A percentile compares a stretch with the other conserved stretches of the same genome.
Conservation (phyloP, 2,888 invertebrate species). For the Troides helena region DNA sequence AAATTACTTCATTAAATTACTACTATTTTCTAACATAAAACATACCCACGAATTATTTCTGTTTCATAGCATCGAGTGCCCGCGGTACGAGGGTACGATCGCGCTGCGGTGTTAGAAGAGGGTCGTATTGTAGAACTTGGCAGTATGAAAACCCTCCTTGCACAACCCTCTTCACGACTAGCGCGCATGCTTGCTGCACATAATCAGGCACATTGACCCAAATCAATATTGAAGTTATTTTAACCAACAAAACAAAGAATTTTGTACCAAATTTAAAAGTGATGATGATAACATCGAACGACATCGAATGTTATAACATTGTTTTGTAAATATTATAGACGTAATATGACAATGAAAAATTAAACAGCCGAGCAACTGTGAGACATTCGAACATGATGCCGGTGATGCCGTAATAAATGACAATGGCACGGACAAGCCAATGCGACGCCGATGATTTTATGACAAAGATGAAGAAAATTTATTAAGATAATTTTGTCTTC, state of each 20-base stretch:
- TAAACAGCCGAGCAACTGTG: background rate
- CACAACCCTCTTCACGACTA: conserved; percentile 79
- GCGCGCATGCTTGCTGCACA: conserved; percentile 77
- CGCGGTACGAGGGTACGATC: conserved; percentile 85
- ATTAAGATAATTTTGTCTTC: no score
- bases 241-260: background rate
- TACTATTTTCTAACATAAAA: background rate
- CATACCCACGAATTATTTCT: background rate
- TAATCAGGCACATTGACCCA: conserved; percentile 39
- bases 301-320: background rate
- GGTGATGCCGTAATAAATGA: background rate
- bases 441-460: background rate
- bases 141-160: conserved; percentile 78
- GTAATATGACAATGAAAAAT: background rate
- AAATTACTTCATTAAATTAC: background rate
- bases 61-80: conserved; percentile 83
- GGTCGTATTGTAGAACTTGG: conserved; percentile 85
- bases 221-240: no score
- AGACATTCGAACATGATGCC: background rate
- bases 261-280: background rate
- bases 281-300: background rate
- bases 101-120: conserved; percentile 84
- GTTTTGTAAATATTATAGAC: background rate
- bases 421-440: background rate
- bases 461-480: background rate